Conservation (phyloP, 1,140 invertebrate species). For the Nylanderia fulva region DNA sequence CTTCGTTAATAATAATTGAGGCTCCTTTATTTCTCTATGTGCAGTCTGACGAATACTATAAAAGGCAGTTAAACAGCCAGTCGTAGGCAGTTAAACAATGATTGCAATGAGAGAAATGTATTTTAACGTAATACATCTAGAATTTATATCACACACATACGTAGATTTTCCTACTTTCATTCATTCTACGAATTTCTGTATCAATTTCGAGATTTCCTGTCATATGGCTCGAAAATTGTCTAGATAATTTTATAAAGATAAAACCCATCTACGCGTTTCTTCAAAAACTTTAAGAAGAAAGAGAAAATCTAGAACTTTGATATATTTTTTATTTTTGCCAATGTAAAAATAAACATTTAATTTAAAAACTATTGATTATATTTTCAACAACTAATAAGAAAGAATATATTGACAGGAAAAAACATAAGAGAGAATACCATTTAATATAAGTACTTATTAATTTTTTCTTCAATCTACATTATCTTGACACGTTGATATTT, state of each 20-base stretch:
- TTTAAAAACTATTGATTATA: neutral
- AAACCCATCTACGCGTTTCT: neutral
- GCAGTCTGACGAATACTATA: neutral
- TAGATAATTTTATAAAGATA: neutral
- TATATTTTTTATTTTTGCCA: neutral
- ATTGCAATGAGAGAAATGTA: slow-evolving; percentile 1
- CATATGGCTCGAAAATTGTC: neutral
- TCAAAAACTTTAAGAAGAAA: neutral
- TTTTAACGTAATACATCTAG: neutral
- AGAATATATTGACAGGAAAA: neutral
- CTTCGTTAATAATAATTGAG: neutral
- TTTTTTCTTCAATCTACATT: neutral
- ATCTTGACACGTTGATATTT: neutral
- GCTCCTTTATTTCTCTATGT: neutral
- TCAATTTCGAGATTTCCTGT: neutral
- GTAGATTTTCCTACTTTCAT: neutral
- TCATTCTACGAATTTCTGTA: neutral
- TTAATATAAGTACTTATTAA: neutral
- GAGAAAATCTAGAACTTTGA: neutral
- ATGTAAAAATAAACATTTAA: neutral
- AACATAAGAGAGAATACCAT: neutral
- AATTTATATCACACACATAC: neutral
- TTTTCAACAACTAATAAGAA: neutral
- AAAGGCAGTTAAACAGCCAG: neutral
- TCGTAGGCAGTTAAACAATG: neutral